A percentile compares a stretch with the other conserved stretches of the same genome.
phyloP scores from a whole-genome alignment of 2,113 vertebrate species.

The Parus major region DNA sequence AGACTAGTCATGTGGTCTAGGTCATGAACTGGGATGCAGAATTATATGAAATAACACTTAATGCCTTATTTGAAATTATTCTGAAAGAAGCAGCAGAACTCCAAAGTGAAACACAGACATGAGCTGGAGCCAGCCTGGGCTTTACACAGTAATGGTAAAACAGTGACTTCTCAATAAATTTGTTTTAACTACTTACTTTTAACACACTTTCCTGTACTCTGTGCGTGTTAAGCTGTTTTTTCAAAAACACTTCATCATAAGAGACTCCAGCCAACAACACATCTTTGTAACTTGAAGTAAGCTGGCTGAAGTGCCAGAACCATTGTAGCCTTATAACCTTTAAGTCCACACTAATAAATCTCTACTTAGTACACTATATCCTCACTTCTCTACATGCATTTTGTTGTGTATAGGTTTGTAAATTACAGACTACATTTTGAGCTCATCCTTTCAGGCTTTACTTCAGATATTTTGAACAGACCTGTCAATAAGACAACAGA shows the following conservation, averaged over 20 bases:
- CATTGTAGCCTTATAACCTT: background rate
- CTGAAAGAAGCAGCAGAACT: background rate
- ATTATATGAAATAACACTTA: background rate
- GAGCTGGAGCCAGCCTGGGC: fast-evolving
- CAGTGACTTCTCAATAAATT: background rate
- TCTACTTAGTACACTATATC: background rate
- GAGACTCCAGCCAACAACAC: background rate
- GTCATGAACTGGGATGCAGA: background rate
- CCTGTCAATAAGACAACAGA: background rate
- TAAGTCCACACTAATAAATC: background rate
- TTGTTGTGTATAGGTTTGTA: background rate
- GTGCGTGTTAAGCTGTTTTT: background rate
- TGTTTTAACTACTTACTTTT: background rate
- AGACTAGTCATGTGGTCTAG: background rate
- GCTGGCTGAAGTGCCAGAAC: background rate
- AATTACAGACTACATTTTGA: background rate
- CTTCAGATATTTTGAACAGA: background rate
- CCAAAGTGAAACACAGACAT: background rate
- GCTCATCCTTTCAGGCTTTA: background rate
- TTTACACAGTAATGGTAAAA: background rate
- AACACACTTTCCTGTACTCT: background rate
- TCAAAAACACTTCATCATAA: background rate
- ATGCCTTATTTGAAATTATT: background rate
- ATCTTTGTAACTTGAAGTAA: background rate
- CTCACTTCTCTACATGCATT: background rate